A percentile compares a stretch with the other conserved stretches of the same genome.
Evolutionary conservation across 2,888 invertebrate species (phyloP).

Genomic region (Aleiodes leptofemur): DNA sequence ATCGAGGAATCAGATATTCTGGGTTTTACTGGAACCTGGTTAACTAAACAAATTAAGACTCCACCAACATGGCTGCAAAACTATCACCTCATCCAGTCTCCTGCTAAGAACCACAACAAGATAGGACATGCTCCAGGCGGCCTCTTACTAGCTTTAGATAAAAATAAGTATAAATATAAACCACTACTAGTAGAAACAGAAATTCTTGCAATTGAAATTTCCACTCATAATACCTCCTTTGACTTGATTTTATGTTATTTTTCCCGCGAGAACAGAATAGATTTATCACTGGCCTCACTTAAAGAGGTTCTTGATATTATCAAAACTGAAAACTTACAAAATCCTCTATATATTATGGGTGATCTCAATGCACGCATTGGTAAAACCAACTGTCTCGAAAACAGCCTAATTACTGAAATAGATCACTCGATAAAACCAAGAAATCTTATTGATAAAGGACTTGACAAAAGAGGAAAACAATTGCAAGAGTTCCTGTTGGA

Average conservation of each 20-base stretch:
- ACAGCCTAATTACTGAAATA: too few species aligned
- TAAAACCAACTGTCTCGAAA: too few species aligned
- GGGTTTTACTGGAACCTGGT: not conserved
- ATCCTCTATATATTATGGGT: not conserved
- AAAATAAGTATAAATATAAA: not conserved
- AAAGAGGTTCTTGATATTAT: not conserved
- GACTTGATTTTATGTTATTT: not conserved
- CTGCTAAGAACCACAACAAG: not conserved
- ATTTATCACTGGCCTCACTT: not conserved
- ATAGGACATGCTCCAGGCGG: not conserved
- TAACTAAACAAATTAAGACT: not conserved
- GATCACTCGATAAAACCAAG: too few species aligned
- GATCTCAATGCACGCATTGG: too few species aligned
- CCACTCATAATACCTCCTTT: not conserved
- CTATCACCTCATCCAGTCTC: too few species aligned
- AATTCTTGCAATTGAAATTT: not conserved
- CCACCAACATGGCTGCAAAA: not conserved
- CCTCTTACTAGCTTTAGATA: not conserved
- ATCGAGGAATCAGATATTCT: not conserved
- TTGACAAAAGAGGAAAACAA: too few species aligned
- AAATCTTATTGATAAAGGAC: too few species aligned
- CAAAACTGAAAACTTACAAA: not conserved
- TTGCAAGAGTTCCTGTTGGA: not conserved
- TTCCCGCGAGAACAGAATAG: not conserved
- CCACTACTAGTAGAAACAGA: not conserved